A percentile compares a stretch with the other conserved stretches of the same genome.
Evolutionary conservation across 2,113 vertebrate species (phyloP).

Genomic region (Mellivora capensis): DNA sequence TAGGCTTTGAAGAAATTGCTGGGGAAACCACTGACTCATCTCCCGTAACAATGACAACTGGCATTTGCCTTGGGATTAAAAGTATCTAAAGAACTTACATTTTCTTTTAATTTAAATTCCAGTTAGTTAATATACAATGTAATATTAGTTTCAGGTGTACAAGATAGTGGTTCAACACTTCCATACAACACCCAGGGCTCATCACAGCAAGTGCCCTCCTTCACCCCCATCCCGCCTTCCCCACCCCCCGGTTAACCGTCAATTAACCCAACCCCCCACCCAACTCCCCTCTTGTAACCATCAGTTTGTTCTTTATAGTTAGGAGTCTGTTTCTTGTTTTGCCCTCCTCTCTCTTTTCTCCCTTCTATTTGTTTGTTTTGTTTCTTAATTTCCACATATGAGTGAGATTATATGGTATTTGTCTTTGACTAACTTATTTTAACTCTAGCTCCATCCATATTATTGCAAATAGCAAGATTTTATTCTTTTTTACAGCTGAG

Average conservation of each 20-base stretch:
- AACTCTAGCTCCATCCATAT: background rate
- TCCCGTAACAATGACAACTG: background rate
- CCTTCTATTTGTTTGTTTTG: background rate
- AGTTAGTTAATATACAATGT: background rate
- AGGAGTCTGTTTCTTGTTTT: background rate
- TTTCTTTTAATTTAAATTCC: background rate
- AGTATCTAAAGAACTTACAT: background rate
- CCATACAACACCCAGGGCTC: background rate
- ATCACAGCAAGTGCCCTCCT: background rate
- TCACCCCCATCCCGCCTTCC: background rate
- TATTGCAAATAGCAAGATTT: background rate
- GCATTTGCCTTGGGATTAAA: background rate
- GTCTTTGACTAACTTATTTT: background rate
- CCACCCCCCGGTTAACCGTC: background rate
- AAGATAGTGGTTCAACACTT: background rate
- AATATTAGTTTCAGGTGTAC: background rate
- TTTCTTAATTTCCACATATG: background rate
- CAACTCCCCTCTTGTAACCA: background rate
- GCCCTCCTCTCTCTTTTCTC: background rate
- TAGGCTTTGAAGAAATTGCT: background rate
- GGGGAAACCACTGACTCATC: background rate
- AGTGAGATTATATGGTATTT: background rate
- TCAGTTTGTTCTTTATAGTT: background rate
- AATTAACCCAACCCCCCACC: background rate
- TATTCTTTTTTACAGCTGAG: background rate